A percentile compares a stretch with the other conserved stretches of the same genome.
phyloP scores from a whole-genome alignment of 30 jellyfish, hydroid and myxozoan genomes.

The Aurelia aurita region DNA sequence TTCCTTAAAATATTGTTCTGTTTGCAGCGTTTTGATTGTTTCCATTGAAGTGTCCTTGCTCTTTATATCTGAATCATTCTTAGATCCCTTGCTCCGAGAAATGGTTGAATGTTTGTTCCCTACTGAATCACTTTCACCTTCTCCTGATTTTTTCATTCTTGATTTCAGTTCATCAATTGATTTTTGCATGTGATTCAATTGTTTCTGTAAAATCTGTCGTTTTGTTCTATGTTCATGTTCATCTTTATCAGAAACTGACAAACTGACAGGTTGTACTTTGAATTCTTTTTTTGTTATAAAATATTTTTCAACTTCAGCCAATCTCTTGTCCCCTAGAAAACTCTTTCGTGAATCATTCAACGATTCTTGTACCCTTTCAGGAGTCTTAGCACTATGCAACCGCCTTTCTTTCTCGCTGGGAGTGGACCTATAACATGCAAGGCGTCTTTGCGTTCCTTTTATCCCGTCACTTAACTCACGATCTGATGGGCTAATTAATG shows the following conservation, averaged over 20 bases:
- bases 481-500: neutral
- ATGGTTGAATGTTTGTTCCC: neutral
- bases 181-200: neutral
- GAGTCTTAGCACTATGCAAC: no score
- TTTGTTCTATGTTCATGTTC: constrained; percentile 3
- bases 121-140: neutral
- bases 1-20: neutral
- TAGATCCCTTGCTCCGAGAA: neutral
- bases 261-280: neutral
- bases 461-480: neutral
- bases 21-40: neutral
- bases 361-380: no score
- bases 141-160: neutral
- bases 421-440: no score
- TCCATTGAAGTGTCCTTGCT: neutral
- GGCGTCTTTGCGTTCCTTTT: no score
- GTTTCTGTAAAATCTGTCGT: constrained; percentile 5
- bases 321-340: neutral
- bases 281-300: neutral
- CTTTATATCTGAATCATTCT: neutral
- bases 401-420: no score
- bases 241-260: constrained; percentile 2
- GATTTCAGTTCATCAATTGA: constrained; percentile 12
- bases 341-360: neutral
- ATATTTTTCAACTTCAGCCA: neutral